Evolutionary conservation across 1,140 invertebrate genomes (phyloP), one percentile per base, ranked within the genome.

Genomic region (Ceratina australensis): DNA sequence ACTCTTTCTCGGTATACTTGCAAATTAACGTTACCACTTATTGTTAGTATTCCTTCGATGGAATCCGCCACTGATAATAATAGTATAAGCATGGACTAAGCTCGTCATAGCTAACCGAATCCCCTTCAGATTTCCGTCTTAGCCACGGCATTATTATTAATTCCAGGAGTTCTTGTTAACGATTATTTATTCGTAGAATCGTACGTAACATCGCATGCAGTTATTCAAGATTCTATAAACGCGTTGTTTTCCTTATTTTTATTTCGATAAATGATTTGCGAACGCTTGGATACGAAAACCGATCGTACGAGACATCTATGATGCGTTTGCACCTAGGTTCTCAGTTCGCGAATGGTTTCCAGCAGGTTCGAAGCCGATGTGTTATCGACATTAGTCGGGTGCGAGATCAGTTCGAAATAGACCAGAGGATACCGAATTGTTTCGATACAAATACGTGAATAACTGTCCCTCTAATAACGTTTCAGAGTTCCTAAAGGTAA

Each of bases 41-140:
- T 42, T 42, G 33, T 42, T 42, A 42, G 33, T 42, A 42, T 71
- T 24, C 26, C 57, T 47, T 42, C 33, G 8, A 10, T 42, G 33
- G 33, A 59, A 42, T 69, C 66, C 20, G 69, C 47, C 66, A 61
- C 16, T 52, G 26, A 71, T 47, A 60, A 76, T 60, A 50, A 15
- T 60, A 75, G 10, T 18, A 22, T 15, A 67, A 68, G 73, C 65
- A 52, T 52, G n/a, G 24, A 52, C n/a, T 0, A 26, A 54, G 15
- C 5, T 12, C 0, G 16, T 5, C 2, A 54, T 54, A 54, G 16
- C 13, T 18, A 15, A 5, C 10, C 2, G 8, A 42, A 56, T 10
- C 16, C n/a, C 54, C 15, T 56, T 56, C 8, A 3, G 1, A 20
- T 20, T 56, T 56, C 20, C 8, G 18, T 56, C 7, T 57, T 20